Conservation (phyloP, 1,140 invertebrate species). For the Cataglyphis hispanica region DNA sequence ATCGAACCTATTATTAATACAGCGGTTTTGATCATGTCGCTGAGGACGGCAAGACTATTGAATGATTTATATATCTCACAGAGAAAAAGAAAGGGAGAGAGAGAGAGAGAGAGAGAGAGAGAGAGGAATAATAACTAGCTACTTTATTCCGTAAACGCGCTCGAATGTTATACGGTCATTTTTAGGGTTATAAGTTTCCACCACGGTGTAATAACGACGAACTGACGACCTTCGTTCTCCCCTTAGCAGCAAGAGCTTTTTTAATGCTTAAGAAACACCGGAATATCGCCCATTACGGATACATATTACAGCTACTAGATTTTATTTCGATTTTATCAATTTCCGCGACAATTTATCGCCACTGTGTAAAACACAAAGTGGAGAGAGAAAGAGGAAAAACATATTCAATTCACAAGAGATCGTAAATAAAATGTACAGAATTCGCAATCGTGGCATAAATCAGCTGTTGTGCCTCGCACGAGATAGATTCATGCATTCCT, state of each 20-base stretch:
- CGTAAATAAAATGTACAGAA: background rate
- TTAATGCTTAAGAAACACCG: conserved; percentile 21
- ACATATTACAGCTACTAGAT: conserved; percentile 2
- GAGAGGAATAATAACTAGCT: conserved; percentile 62
- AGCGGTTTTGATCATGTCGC: conserved; percentile 68
- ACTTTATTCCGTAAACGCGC: conserved; percentile 59
- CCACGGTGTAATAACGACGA: conserved; percentile 43
- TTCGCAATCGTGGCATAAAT: conserved; percentile 33
- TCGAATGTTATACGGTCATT: conserved; percentile 49
- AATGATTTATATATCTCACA: conserved; percentile 36
- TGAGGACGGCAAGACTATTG: conserved; percentile 64
- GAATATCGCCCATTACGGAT: conserved; percentile 15
- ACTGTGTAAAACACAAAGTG: background rate
- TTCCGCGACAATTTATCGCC: conserved; percentile 27
- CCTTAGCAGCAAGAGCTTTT: background rate
- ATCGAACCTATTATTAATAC: conserved; percentile 59
- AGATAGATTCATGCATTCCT: conserved; percentile 1
- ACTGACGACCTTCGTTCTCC: conserved; percentile 11
- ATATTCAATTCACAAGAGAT: background rate
- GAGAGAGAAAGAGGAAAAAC: background rate
- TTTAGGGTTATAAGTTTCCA: conserved; percentile 27
- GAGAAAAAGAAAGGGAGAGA: too few species aligned
- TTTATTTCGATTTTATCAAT: conserved; percentile 68
- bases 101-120: background rate
- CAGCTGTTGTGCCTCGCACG: background rate